Percentiles rank a stretch among this genome's conserved stretches.
Evolutionary conservation across 2,113 vertebrate genomes (phyloP).

Genomic region (Sinocyclocheilus grahami): DNA sequence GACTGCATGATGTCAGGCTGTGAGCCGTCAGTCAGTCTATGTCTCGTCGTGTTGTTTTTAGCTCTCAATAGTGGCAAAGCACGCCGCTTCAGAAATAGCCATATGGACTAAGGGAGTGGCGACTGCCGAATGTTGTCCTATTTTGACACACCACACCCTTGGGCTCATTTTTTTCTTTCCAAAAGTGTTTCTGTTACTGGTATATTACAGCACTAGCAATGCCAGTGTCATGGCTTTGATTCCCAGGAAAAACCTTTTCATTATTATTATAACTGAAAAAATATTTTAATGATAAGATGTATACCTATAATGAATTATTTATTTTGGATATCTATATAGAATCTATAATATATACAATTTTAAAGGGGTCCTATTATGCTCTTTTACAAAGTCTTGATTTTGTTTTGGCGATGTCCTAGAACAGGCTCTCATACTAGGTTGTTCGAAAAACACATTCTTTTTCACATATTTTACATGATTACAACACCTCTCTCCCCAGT

Average conservation of each 20-base stretch:
- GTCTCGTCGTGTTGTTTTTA: constrained; percentile 30
- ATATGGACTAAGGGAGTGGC: not conserved
- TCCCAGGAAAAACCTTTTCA: not conserved
- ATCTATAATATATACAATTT: not conserved
- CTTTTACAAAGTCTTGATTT: too few relatives aligned
- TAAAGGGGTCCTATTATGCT: too few relatives aligned
- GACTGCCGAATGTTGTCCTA: not conserved
- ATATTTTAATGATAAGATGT: too few relatives aligned
- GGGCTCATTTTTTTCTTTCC: not conserved
- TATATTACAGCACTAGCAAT: not conserved
- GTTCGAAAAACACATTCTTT: too few relatives aligned
- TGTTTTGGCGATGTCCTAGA: too few relatives aligned
- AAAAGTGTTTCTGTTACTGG: not conserved
- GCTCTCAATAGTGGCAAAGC: not conserved
- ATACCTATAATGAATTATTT: not conserved
- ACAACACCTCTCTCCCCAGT: too few relatives aligned
- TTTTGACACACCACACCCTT: constrained; percentile 10
- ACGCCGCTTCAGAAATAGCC: not conserved
- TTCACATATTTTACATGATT: too few relatives aligned
- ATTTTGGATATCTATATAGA: too few relatives aligned
- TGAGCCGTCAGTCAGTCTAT: constrained; percentile 10
- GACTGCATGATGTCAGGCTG: constrained; percentile 10
- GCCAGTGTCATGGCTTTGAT: not conserved
- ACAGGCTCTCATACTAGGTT: too few relatives aligned
- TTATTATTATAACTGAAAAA: too few relatives aligned